Evolutionary conservation across 2,888 invertebrate genomes (phyloP).

Genomic region (Bhutanitis thaidina): DNA sequence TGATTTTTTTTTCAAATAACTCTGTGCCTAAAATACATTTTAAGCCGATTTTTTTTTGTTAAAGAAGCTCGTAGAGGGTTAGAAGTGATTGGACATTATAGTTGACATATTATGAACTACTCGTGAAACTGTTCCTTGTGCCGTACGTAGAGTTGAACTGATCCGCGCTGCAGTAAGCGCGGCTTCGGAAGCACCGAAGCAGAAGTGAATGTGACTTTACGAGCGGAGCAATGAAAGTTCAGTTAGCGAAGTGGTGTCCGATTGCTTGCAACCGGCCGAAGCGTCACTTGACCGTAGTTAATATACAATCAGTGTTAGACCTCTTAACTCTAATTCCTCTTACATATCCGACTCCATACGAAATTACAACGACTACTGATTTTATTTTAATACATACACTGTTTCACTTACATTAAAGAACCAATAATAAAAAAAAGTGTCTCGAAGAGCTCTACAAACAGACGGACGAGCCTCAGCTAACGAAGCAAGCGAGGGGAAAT

Average conservation of each 20-base stretch:
- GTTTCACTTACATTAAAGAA: slow-evolving; percentile 46
- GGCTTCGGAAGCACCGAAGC: slow-evolving; percentile 3
- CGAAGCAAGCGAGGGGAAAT: slow-evolving; percentile 60
- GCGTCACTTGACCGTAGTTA: slow-evolving; percentile 39
- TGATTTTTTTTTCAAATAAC: slow-evolving; percentile 55
- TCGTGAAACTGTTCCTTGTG: slow-evolving; percentile 42
- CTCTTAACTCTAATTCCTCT: slow-evolving; percentile 29
- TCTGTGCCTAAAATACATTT: slow-evolving; percentile 76
- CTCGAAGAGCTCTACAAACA: slow-evolving; percentile 41
- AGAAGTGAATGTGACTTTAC: not conserved
- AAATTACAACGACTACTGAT: slow-evolving; percentile 67
- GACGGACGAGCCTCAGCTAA: slow-evolving; percentile 43
- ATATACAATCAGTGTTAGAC: slow-evolving; percentile 53
- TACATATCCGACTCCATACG: slow-evolving; percentile 57
- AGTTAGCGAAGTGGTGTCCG: slow-evolving; percentile 19
- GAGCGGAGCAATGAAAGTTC: not conserved
- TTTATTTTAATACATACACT: slow-evolving; percentile 62
- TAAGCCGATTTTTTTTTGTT: slow-evolving; percentile 62
- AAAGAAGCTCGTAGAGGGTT: slow-evolving; percentile 69
- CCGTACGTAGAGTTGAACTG: slow-evolving; percentile 40
- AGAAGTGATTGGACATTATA: slow-evolving; percentile 53
- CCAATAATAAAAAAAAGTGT: slow-evolving; percentile 54
- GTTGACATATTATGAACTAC: slow-evolving; percentile 40
- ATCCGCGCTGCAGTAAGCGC: slow-evolving; percentile 29
- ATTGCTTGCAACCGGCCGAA: slow-evolving; percentile 25